phyloP scores from a whole-genome alignment of 2,888 invertebrate species.

The Perizoma flavofasciatum region DNA sequence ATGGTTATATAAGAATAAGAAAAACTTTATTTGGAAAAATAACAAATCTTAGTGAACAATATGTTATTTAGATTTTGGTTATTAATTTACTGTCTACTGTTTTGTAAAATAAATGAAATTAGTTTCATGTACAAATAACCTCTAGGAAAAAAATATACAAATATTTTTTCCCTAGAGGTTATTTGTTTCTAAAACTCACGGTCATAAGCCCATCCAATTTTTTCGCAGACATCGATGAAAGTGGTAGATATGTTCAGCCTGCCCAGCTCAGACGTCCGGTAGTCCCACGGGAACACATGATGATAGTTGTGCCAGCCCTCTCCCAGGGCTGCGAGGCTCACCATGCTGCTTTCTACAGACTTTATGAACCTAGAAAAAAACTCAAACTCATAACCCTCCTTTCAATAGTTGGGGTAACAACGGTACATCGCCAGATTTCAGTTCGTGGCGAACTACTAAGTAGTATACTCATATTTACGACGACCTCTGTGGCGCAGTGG shows the following conservation, averaged over 20 bases:
- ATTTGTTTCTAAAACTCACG: conserved; percentile 64
- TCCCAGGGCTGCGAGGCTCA: conserved; percentile 90
- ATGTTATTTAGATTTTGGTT: too few relatives aligned
- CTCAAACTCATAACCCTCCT: neutral
- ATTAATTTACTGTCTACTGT: too few relatives aligned
- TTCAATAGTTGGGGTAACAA: neutral
- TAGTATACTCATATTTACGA: too few relatives aligned
- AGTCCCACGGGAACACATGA: conserved; percentile 90
- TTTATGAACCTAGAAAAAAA: conserved; percentile 85
- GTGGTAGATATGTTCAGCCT: conserved; percentile 89
- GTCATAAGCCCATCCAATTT: conserved; percentile 92
- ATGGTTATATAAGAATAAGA: too few relatives aligned
- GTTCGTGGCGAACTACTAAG: too few relatives aligned
- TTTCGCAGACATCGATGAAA: conserved; percentile 91
- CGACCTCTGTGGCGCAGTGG: too few relatives aligned
- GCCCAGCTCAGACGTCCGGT: conserved; percentile 87
- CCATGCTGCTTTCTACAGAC: conserved; percentile 88
- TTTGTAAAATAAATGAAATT: too few relatives aligned
- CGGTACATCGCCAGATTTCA: neutral
- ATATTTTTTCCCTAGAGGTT: too few relatives aligned
- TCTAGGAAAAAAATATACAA: too few relatives aligned
- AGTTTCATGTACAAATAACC: too few relatives aligned
- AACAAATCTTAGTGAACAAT: too few relatives aligned
- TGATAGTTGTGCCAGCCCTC: conserved; percentile 95
- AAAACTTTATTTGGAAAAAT: too few relatives aligned